These are phyloP conservation scores for Lerema accius DNA, from an alignment of 1,140 invertebrate genomes.

Conservation along the genomic window DNA sequence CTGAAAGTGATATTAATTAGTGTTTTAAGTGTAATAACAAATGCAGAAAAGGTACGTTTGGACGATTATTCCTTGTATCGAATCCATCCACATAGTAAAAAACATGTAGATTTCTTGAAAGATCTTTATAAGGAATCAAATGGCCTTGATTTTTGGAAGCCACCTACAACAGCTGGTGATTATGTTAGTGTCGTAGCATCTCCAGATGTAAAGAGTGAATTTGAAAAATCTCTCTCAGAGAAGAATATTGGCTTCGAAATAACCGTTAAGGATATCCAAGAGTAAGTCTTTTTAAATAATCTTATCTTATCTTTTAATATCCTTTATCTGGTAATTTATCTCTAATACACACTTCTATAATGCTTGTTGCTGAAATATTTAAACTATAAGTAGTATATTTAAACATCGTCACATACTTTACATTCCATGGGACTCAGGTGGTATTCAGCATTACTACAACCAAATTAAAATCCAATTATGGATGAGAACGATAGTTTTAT, in stretches of 20 bases:
- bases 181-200: slow-evolving; percentile 62
- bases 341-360: too few relatives aligned
- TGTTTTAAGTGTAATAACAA: slow-evolving; percentile 35
- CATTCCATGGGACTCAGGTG: too few relatives aligned
- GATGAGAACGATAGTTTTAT: too few relatives aligned
- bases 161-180: slow-evolving; percentile 47
- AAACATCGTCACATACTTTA: too few relatives aligned
- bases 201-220: slow-evolving; percentile 47
- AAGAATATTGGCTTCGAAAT: slow-evolving; percentile 53
- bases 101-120: slow-evolving; percentile 54
- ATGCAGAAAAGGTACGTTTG: slow-evolving; percentile 55
- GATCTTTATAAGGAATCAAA: slow-evolving; percentile 46
- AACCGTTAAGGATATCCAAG: slow-evolving; percentile 62
- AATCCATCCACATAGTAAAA: slow-evolving; percentile 52
- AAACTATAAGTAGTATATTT: too few relatives aligned
- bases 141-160: slow-evolving; percentile 60
- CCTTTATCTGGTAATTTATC: not conserved
- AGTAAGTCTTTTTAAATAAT: slow-evolving; percentile 58
- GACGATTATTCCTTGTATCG: slow-evolving; percentile 65
- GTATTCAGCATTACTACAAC: too few relatives aligned
- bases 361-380: too few relatives aligned
- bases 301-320: too few relatives aligned
- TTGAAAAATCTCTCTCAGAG: slow-evolving; percentile 53
- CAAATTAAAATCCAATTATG: too few relatives aligned
- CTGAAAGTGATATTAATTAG: slow-evolving; percentile 39